These are phyloP conservation scores for Zaprionus bogoriensis DNA, from an alignment of 2,888 invertebrate genomes.

Conservation along the genomic window DNA sequence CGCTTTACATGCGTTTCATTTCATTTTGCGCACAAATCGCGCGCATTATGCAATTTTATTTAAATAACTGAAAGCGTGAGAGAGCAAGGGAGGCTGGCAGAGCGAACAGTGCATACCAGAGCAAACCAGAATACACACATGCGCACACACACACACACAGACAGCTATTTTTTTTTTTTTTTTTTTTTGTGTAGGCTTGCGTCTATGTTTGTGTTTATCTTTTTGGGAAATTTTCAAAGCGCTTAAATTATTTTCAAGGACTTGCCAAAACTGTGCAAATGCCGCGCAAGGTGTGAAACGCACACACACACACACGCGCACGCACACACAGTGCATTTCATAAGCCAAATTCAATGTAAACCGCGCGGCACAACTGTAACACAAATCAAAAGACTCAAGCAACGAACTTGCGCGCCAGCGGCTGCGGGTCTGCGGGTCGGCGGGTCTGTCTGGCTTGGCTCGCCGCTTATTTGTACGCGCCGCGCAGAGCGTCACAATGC, in stretches of 20 bases:
- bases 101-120: constrained; percentile 28
- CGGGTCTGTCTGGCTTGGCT: background rate
- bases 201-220: background rate
- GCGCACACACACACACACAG: constrained; percentile 11
- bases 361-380: constrained; percentile 10
- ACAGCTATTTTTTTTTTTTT: background rate
- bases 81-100: background rate
- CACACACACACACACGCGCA: constrained; percentile 10
- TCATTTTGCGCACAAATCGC: constrained; percentile 52
- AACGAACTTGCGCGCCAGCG: constrained; percentile 42
- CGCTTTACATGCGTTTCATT: constrained; percentile 56
- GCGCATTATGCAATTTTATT: constrained; percentile 63
- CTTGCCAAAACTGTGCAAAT: constrained; percentile 36
- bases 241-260: constrained; percentile 45
- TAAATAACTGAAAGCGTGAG: constrained; percentile 47
- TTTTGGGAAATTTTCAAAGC: constrained; percentile 10
- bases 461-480: constrained; percentile 49
- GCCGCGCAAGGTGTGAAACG: constrained; percentile 38
- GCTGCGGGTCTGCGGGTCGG: background rate
- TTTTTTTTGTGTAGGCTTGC: background rate
- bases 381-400: constrained; percentile 33
- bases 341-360: constrained; percentile 60
- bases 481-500: constrained; percentile 56
- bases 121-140: constrained; percentile 37
- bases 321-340: constrained; percentile 31